Percentiles rank a stretch among this genome's conserved stretches.
phyloP scores from a whole-genome alignment of 2,888 invertebrate species.

The Endotricha flammealis region DNA sequence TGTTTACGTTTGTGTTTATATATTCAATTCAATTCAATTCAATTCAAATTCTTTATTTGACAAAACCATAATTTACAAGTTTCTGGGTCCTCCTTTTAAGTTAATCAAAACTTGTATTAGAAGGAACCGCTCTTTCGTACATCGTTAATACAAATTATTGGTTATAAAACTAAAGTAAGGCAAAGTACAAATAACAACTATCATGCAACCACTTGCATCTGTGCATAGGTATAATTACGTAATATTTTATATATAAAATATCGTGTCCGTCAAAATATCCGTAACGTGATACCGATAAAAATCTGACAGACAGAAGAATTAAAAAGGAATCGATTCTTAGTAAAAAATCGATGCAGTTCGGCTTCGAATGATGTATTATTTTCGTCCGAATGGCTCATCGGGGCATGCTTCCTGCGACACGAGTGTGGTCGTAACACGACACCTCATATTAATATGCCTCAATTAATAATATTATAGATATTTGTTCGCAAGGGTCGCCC shows the following conservation, averaged over 20 bases:
- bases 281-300: slow-evolving; percentile 39
- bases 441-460: slow-evolving; percentile 73
- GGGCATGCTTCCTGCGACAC: slow-evolving; percentile 73
- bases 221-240: too few relatives aligned
- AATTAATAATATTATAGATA: slow-evolving; percentile 74
- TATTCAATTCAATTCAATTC: too few relatives aligned
- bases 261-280: slow-evolving; percentile 39
- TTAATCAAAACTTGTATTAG: too few relatives aligned
- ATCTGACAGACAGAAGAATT: slow-evolving; percentile 46
- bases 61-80: too few relatives aligned
- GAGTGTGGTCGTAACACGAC: slow-evolving; percentile 73
- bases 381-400: slow-evolving; percentile 65
- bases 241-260: slow-evolving; percentile 36
- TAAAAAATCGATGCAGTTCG: slow-evolving; percentile 51
- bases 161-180: too few relatives aligned
- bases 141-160: too few relatives aligned
- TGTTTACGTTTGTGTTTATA: slow-evolving; percentile 26
- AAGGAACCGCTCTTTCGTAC: too few relatives aligned
- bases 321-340: slow-evolving; percentile 47
- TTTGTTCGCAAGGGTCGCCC: slow-evolving; percentile 53
- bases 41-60: too few relatives aligned
- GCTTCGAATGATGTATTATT: slow-evolving; percentile 60
- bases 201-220: too few relatives aligned
- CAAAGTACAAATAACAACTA: too few relatives aligned
- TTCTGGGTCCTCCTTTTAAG: too few relatives aligned